Conservation (phyloP, 1,140 invertebrate genomes). For the Marisa cornuarietis region DNA sequence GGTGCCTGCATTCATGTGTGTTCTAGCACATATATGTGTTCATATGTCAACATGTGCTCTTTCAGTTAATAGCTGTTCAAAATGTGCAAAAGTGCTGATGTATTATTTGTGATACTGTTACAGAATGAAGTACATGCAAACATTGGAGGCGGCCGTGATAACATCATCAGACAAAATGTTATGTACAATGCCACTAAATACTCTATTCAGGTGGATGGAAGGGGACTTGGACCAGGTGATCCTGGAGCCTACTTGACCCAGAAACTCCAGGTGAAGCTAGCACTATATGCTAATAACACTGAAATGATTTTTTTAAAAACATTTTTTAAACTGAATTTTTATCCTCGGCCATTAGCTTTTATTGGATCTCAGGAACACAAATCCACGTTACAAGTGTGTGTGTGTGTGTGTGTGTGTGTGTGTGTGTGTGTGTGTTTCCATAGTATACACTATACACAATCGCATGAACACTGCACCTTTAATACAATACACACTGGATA, state of each 20-base stretch:
- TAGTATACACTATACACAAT: too few species aligned
- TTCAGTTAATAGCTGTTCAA: conserved; percentile 22
- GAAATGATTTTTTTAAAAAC: not conserved
- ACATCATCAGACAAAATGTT: conserved; percentile 34
- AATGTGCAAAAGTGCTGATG: conserved; percentile 38
- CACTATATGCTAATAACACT: too few species aligned
- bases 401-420: not conserved
- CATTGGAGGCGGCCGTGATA: conserved; percentile 38
- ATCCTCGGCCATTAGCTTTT: not conserved
- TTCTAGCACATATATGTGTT: too few species aligned
- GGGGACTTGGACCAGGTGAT: conserved; percentile 10
- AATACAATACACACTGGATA: too few species aligned
- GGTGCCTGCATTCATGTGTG: too few species aligned
- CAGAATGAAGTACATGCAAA: conserved; percentile 38
- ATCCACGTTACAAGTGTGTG: too few species aligned
- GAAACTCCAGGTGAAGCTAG: not conserved
- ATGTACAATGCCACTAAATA: conserved; percentile 26
- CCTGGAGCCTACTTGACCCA: not conserved
- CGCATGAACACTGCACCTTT: too few species aligned
- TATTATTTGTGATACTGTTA: conserved; percentile 42
- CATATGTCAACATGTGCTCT: too few species aligned
- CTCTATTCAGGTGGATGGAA: conserved; percentile 24
- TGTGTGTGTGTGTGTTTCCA: too few species aligned
- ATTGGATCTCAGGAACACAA: too few species aligned
- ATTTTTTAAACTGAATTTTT: not conserved